Evolutionary conservation across 2,888 invertebrate species (phyloP), one percentile per base, ranked within the genome.

Genomic region (Mesorhabditis sp.): DNA sequence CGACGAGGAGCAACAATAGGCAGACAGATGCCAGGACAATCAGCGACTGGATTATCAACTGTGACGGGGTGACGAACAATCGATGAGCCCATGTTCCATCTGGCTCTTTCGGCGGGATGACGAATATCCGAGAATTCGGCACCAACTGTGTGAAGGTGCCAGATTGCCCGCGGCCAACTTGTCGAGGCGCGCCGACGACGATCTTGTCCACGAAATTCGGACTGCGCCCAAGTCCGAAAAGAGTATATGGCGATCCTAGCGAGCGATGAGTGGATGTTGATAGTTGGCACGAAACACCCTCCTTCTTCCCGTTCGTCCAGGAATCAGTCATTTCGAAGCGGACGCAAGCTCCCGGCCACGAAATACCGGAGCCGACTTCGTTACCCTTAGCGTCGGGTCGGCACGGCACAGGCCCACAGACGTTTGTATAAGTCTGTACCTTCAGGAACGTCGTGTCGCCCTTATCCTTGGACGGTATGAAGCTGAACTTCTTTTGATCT

Each of bases 121-220:
- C 92, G 50, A 96, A 92, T 87, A 98, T 92, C 87, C 98, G 96
- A 0, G 96, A 95, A 86, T 98, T 97, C 0, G 97, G 97, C 85
- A 98, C 96, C 66, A 80, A 79, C 72, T 79, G 79, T 66, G 75
- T 75, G 41, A 62, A 28, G 15, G 10, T 15, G n/a, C 28, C 58
- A 13, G 58, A 13, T 50, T 50, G 58, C 7, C 58, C 58, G 7
- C n/a, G 7, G 7, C 58, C 58, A 50, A 50, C 58, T 13, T 13
- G n/a, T 50, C 58, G 58, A 1, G 58, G 58, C 7, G 58, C 58
- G 58, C 58, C 58, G 1, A 41, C 44, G 62, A 4, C 61, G 67
- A 58, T 75, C 75, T 45, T 76, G 72, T 78, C 79, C 0, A 98
- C 93, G 88, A 97, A 98, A 88, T 98, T 98, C 2, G 97, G 96